Base-by-base conservation (phyloP, 2,113 vertebrate genomes). In the Odontophorus gujanensis region DNA sequence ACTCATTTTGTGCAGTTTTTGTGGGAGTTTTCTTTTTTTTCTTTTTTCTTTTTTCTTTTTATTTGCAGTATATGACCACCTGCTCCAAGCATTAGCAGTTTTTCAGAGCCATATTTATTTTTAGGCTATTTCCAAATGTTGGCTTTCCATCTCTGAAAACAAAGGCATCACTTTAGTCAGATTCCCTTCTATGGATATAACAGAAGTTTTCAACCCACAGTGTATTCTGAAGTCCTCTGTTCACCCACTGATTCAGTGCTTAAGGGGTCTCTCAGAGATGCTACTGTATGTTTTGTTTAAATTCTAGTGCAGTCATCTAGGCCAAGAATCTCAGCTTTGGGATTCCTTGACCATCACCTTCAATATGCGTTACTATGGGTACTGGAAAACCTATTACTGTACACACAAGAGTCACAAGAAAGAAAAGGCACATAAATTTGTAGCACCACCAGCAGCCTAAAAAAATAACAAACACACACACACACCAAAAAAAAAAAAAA, bases 301-400 rank as follows among this genome's bases (percentile, higher is more conserved):
- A 96, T 97, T 96, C 87, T 48, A 8, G 30, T 87, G 71, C 81
- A 3, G 4, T 95, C 95, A 95, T 87, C 91, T n/a, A 91, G 90
- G 75, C 79, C 84, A 86, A 90, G 92, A 91, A 84, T 88, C 80
- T 94, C 83, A 91, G 93, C 92, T 92, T 92, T 95, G 80, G 86
- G 89, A 96, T 94, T 93, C 95, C 96, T 67, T 88, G 89, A 87
- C 88, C 14, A 43, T 94, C 93, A 95, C 76, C 94, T 94, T 93
- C 93, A 93, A 76, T 95, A 75, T 83, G 84, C 2, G 82, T 96
- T 96, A 95, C 93, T 96, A 96, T 96, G 93, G 96, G 96, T 93
- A 96, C 96, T 95, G 85, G 57, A 92, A 92, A 94, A 71, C 87
- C 83, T 95, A 87, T 95, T 95, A 90, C 90, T 91, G 71, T 92